Conservation (phyloP, 2,888 invertebrate genomes). For the Agrotis clavis region DNA sequence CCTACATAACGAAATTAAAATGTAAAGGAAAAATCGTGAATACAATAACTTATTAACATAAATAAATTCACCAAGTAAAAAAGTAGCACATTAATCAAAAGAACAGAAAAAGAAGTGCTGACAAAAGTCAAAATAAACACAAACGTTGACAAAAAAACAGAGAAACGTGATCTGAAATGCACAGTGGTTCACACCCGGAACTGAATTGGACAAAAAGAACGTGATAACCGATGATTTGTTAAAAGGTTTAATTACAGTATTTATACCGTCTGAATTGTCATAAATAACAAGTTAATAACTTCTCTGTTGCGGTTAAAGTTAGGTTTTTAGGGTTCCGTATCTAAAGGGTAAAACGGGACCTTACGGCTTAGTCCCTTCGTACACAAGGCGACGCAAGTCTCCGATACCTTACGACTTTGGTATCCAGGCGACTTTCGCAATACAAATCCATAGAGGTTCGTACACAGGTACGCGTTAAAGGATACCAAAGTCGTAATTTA, state of each 20-base stretch:
- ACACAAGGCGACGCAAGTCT: too few relatives aligned
- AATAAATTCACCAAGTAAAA: conserved; percentile 17
- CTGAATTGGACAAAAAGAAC: conserved; percentile 36
- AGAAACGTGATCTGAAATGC: conserved; percentile 51
- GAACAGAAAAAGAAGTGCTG: conserved; percentile 35
- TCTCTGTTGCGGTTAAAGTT: not conserved
- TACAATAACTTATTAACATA: conserved; percentile 14
- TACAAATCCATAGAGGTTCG: too few relatives aligned
- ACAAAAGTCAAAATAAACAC: conserved; percentile 50
- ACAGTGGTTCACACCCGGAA: conserved; percentile 61
- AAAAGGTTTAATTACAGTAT: conserved; percentile 27
- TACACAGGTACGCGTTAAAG: too few relatives aligned
- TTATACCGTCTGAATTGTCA: conserved; percentile 8
- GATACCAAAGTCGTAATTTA: too few relatives aligned
- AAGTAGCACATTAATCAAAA: conserved; percentile 28
- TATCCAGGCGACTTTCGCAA: too few relatives aligned
- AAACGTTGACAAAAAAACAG: conserved; percentile 22
- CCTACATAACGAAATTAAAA: not conserved
- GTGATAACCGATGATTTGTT: conserved; percentile 4
- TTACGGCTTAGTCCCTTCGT: too few relatives aligned
- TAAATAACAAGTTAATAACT: conserved; percentile 9
- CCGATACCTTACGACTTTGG: too few relatives aligned
- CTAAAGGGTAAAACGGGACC: too few relatives aligned
- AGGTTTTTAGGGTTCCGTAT: not conserved
- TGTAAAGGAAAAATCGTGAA: not conserved